Base-by-base conservation (phyloP, 2,888 invertebrate species). In the Pristionchus arcanus region DNA sequence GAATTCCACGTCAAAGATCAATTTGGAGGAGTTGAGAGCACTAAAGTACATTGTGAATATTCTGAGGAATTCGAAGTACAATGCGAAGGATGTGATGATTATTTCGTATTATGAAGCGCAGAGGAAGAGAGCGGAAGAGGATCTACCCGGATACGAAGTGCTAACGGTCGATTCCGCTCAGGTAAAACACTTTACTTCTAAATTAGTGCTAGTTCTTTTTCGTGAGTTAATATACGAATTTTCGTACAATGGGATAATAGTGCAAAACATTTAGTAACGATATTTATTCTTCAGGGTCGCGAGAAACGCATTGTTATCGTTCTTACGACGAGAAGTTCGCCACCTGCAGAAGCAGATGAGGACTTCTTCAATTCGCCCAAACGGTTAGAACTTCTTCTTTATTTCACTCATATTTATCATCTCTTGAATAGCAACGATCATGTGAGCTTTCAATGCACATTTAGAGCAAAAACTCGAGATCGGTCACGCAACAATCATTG, bases 161-260 rank as follows among this genome's bases (percentile, higher is more conserved):
- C 81, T 81, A 28, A 81, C 81, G 28, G 81, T 81, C n/a, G 81
- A 81, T 34, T 81, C 81, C 11, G 25, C 81, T 2, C 81, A 81
- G 81, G 81, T 81, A 21, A 74, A 13, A 68, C 3, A 9, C 1
- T 49, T n/a, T n/a, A n/a, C n/a, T 49, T 49, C 13, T 49, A 5
- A 2, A 15, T 31, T 28, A 28, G 13, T 9, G 42, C 9, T 42
- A 11, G 9, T 49, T 1, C 42, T 68, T 68, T 28, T 25, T 25
- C 19, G 0, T 63, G 25, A 19, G 63, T 7, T 1, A 49, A 49
- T 49, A 9, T 49, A 49, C 13, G 42, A 7, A 49, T 49, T 49
- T 3, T 49, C 3, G 42, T 49, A 49, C 42, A 3, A 13, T 3
- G 42, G 74, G 9, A 34, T 31, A 2, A 74, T n/a, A n/a, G n/a